These are phyloP conservation scores for Caenorhabditis drosophilae DNA, from an alignment of 2,888 invertebrate genomes.

Conservation along the genomic window DNA sequence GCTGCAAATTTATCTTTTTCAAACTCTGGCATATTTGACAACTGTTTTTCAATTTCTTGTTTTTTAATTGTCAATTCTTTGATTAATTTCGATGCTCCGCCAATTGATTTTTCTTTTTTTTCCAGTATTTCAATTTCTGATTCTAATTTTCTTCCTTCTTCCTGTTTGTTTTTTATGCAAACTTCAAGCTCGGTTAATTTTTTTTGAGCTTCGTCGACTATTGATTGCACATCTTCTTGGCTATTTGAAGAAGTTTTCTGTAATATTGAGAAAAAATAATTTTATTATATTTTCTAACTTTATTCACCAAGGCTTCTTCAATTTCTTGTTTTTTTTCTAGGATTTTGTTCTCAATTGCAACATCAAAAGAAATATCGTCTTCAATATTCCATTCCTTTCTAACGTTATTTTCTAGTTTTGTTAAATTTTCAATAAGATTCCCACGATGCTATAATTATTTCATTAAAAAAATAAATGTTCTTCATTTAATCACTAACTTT, in stretches of 20 bases:
- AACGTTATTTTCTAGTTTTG: background rate
- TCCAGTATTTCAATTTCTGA: conserved; percentile 19
- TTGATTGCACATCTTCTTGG: conserved; percentile 6
- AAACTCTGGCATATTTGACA: conserved; percentile 13
- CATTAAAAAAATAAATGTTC: conserved; percentile 4
- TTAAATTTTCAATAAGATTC: background rate
- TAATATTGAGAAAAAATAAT: no score
- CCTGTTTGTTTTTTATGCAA: conserved; percentile 7
- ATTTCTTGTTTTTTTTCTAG: background rate
- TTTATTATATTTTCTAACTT: no score
- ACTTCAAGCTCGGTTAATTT: conserved; percentile 20
- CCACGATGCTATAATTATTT: conserved; percentile 6
- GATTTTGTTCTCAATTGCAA: background rate
- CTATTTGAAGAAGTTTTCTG: no score
- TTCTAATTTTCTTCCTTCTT: conserved; percentile 9
- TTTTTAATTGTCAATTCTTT: background rate
- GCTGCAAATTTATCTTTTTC: conserved; percentile 17
- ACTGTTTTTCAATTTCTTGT: conserved; percentile 5
- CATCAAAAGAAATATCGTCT: background rate
- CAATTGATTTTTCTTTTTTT: conserved; percentile 11
- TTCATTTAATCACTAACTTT: conserved; percentile 6
- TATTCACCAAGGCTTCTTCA: background rate
- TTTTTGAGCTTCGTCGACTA: conserved; percentile 18
- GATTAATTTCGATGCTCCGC: background rate
- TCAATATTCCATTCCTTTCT: background rate